phyloP scores from a whole-genome alignment of 2,888 invertebrate species.

The Cosmia trapezina region DNA sequence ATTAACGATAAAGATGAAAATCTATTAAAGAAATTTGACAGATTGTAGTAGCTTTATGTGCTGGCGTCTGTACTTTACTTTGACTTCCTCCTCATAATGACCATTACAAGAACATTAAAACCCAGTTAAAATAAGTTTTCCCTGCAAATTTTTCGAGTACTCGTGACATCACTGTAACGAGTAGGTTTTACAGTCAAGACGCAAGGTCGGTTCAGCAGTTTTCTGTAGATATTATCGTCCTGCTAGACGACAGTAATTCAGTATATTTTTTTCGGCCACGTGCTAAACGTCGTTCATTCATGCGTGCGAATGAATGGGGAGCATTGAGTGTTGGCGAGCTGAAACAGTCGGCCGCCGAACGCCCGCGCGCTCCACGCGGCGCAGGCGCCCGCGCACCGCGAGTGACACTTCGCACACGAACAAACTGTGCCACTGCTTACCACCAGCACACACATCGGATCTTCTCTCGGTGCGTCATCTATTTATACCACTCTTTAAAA shows the following conservation, averaged over 20 bases:
- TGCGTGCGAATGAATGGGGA: slow-evolving; percentile 85
- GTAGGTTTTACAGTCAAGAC: slow-evolving; percentile 49
- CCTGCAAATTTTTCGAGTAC: background rate
- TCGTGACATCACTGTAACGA: slow-evolving; percentile 6
- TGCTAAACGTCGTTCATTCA: slow-evolving; percentile 85
- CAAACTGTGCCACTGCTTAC: slow-evolving; percentile 66
- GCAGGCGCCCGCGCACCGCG: slow-evolving; percentile 75
- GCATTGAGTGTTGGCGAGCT: slow-evolving; percentile 63
- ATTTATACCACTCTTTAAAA: slow-evolving; percentile 76
- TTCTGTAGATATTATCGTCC: slow-evolving; percentile 52
- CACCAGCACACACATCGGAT: slow-evolving; percentile 75
- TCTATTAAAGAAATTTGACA: no score
- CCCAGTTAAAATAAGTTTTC: slow-evolving; percentile 13
- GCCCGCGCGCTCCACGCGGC: slow-evolving; percentile 82
- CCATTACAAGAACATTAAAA: slow-evolving; percentile 3
- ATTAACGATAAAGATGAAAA: no score
- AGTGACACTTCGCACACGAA: slow-evolving; percentile 61
- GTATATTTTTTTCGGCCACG: slow-evolving; percentile 81
- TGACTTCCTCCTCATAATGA: slow-evolving; percentile 9
- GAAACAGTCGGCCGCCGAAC: slow-evolving; percentile 84
- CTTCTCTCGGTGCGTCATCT: slow-evolving; percentile 82
- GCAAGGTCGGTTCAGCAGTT: slow-evolving; percentile 56
- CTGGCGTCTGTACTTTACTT: no score
- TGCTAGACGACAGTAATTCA: slow-evolving; percentile 74
- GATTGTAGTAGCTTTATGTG: no score